A percentile compares a stretch with the other conserved stretches of the same genome.
These are phyloP conservation scores for Alces alces DNA, from an alignment of 2,113 vertebrate genomes.

Conservation along the genomic window DNA sequence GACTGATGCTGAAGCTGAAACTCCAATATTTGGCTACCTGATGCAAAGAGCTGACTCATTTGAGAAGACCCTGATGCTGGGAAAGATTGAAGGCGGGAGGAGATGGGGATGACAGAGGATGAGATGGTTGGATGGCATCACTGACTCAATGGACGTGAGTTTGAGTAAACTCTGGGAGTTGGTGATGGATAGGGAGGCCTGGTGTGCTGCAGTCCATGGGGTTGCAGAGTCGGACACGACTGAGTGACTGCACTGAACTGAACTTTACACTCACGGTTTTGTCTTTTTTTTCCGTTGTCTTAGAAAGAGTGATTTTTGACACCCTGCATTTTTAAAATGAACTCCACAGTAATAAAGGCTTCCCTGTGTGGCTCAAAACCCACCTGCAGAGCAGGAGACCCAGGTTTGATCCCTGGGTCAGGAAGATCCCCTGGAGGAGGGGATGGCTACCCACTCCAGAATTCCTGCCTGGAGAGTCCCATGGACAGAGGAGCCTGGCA, in stretches of 20 bases:
- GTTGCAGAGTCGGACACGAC: fast-evolving
- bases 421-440: background rate
- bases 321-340: background rate
- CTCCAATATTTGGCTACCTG: background rate
- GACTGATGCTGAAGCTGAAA: background rate
- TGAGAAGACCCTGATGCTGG: background rate
- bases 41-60: background rate
- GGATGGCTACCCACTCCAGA: background rate
- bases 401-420: background rate
- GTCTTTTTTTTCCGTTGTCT: background rate
- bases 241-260: background rate
- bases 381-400: background rate
- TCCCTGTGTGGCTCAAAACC: background rate
- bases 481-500: background rate
- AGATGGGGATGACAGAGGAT: background rate
- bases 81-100: fast-evolving
- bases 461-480: background rate
- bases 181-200: background rate
- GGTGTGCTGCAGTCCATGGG: fast-evolving
- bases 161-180: background rate
- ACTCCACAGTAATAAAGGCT: background rate
- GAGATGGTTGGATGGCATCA: background rate
- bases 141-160: background rate
- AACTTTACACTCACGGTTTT: background rate
- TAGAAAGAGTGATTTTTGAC: background rate